Evolutionary conservation across 2,888 invertebrate genomes (phyloP).

Genomic region (Acanthoscelides obtectus): DNA sequence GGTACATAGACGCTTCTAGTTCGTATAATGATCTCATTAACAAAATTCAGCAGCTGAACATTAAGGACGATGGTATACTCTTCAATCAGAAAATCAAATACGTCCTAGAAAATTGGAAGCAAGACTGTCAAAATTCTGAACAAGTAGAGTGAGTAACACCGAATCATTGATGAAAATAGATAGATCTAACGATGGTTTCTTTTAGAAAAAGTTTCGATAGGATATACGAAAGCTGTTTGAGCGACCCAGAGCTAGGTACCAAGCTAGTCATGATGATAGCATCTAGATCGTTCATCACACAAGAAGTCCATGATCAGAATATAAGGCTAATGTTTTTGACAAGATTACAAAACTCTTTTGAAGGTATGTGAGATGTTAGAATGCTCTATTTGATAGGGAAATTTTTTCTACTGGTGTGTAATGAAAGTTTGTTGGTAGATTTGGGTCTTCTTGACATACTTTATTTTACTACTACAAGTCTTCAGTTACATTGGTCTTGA

Average conservation of each 20-base stretch:
- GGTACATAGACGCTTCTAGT: constrained; percentile 17
- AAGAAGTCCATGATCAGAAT: constrained; percentile 30
- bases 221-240: constrained; percentile 36
- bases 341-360: constrained; percentile 39
- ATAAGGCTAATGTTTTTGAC: constrained; percentile 33
- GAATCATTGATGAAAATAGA: background rate
- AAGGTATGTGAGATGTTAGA: constrained; percentile 27
- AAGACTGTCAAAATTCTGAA: constrained; percentile 33
- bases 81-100: constrained; percentile 42
- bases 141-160: constrained; percentile 38
- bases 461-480: too few relatives aligned
- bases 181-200: background rate
- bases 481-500: too few relatives aligned
- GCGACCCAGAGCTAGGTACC: constrained; percentile 36
- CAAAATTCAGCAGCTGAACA: constrained; percentile 35
- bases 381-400: background rate
- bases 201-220: constrained; percentile 38
- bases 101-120: constrained; percentile 36
- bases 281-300: constrained; percentile 36
- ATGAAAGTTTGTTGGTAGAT: too few relatives aligned
- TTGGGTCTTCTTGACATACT: too few relatives aligned
- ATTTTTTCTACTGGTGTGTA: too few relatives aligned
- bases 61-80: constrained; percentile 43
- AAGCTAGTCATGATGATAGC: constrained; percentile 40
- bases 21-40: constrained; percentile 30